Base-by-base conservation (phyloP, 1,140 invertebrate species). In the Macrobrachium nipponense region DNA sequence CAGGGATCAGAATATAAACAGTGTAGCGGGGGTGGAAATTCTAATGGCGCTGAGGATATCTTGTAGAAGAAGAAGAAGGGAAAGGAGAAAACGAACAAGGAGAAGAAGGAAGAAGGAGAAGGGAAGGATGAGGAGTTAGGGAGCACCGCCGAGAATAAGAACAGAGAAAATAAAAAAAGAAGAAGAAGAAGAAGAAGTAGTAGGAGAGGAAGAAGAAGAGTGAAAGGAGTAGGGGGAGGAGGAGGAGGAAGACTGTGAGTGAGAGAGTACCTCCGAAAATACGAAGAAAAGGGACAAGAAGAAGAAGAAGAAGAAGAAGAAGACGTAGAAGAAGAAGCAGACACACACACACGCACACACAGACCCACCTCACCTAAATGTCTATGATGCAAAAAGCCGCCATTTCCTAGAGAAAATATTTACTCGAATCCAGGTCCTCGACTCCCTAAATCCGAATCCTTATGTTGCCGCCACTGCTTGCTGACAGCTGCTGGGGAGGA, bases 331-430 rank as follows among this genome's bases (percentile, higher is more conserved):
- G 8, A 75, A 44, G 36, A 75, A 20, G 17, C 17, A 75, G 4
- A 14, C 17, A 36, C 27, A 36, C 27, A 36, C 27, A 36, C 27
- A 36, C 27, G 4, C 27, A 36, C 27, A 36, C 27, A 36, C 27
- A 1, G 4, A 36, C 3, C 51, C 51, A 51, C 7, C 51, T 51
- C 51, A 51, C 51, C 51, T 51, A 51, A 51, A 51, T 51, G 62
- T 66, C 27, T 64, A n/a, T 44, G 60, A 17, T 43, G 51, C 64
- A 73, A 60, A 18, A n/a, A 43, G 18, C 60, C 27, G 36, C 18
- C 78, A 44, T 43, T 62, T 17, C 78, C 78, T 66, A 62, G 77
- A 80, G 51, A 86, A 86, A 80, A 86, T 86, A 77, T 84, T 86
- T 86, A 64, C 70, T 14, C 18, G 68, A 72, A 61, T 80, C 77